Conservation (phyloP, 2,797 vertebrate species). For the Rhinichthys osculus region DNA sequence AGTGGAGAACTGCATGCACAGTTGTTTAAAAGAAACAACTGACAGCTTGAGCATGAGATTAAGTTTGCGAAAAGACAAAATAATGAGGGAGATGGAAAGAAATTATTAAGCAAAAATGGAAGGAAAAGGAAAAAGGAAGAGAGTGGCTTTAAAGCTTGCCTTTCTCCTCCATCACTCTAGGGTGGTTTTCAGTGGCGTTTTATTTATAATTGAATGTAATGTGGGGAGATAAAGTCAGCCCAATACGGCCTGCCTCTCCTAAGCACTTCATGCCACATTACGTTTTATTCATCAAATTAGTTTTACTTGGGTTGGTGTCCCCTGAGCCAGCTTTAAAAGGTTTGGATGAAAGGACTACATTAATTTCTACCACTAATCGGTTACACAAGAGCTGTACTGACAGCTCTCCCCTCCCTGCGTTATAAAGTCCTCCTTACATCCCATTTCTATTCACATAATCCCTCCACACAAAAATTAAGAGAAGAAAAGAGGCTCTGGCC, state of each 20-base stretch:
- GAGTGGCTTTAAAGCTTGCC: conserved; percentile 64
- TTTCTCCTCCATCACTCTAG: conserved; percentile 71
- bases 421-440: conserved; percentile 60
- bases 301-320: conserved; percentile 77
- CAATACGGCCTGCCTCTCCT: conserved; percentile 67
- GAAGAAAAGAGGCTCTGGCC: conserved; percentile 45
- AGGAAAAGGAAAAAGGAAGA: conserved; percentile 29
- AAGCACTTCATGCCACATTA: conserved; percentile 78
- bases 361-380: conserved; percentile 80
- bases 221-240: conserved; percentile 74
- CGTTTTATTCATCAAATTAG: conserved; percentile 82
- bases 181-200: conserved; percentile 72
- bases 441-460: conserved; percentile 51
- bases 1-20: background rate
- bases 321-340: conserved; percentile 79
- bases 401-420: conserved; percentile 65
- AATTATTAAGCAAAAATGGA: conserved; percentile 4
- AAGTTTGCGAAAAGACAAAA: conserved; percentile 8
- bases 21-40: conserved; percentile 7
- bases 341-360: conserved; percentile 79
- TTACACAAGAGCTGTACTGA: conserved; percentile 72
- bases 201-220: conserved; percentile 82
- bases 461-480: conserved; percentile 48
- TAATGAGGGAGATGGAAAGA: background rate
- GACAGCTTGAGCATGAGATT: conserved; percentile 14